A percentile compares a stretch with the other conserved stretches of the same genome.
Evolutionary conservation across 2,888 invertebrate genomes (phyloP).

Genomic region (Lomographa bimaculata): DNA sequence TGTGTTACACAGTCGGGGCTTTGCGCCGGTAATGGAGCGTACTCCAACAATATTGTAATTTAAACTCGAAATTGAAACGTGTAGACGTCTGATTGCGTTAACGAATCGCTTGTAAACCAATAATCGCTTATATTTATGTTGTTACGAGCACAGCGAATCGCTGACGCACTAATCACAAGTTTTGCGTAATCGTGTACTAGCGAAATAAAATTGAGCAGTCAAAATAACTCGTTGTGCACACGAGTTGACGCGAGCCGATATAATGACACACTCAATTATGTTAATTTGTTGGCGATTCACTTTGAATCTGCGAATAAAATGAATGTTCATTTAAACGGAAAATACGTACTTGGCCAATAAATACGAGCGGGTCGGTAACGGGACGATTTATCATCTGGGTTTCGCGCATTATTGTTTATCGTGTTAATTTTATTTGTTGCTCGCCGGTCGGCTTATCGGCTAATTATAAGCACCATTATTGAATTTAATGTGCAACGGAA

Average conservation of each 20-base stretch:
- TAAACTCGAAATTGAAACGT: slow-evolving; percentile 39
- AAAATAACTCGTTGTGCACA: slow-evolving; percentile 45
- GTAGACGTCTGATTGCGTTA: slow-evolving; percentile 35
- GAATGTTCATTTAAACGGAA: slow-evolving; percentile 77
- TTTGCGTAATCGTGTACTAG: slow-evolving; percentile 22
- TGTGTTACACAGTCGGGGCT: slow-evolving; percentile 35
- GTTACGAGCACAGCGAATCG: slow-evolving; percentile 17
- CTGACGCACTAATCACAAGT: slow-evolving; percentile 24
- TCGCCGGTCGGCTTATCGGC: slow-evolving; percentile 65
- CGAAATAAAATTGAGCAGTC: slow-evolving; percentile 42
- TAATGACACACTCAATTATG: slow-evolving; percentile 74
- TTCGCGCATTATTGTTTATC: slow-evolving; percentile 72
- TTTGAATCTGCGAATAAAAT: slow-evolving; percentile 77
- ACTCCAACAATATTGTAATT: slow-evolving; percentile 44
- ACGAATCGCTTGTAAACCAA: slow-evolving; percentile 30
- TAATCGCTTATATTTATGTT: slow-evolving; percentile 26
- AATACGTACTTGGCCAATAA: slow-evolving; percentile 76
- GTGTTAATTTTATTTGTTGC: slow-evolving; percentile 78
- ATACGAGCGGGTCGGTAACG: slow-evolving; percentile 62
- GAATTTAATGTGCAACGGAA: slow-evolving; percentile 62
- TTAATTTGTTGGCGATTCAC: slow-evolving; percentile 75
- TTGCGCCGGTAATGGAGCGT: slow-evolving; percentile 41
- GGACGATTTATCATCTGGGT: slow-evolving; percentile 73
- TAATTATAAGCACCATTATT: slow-evolving; percentile 71
- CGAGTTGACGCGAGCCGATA: slow-evolving; percentile 54